Conservation (phyloP, 37 sponge, comb jelly and placozoan genomes). For the Corticium candelabrum region DNA sequence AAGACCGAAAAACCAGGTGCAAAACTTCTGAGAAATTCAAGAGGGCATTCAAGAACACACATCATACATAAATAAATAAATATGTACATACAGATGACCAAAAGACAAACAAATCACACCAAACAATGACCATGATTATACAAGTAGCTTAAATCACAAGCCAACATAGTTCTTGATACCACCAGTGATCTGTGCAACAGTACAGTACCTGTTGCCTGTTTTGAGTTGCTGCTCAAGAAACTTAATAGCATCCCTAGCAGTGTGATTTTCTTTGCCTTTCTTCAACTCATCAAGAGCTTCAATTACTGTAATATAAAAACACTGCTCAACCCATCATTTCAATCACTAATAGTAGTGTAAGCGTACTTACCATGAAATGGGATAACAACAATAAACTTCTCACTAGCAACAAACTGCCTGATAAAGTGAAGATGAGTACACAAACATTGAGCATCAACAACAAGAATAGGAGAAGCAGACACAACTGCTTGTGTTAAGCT, state of each 20-base stretch:
- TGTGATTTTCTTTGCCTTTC: constrained; percentile 59
- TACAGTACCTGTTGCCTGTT: constrained; percentile 38
- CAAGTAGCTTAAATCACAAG: too few relatives aligned
- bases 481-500: not conserved
- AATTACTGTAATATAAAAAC: constrained; percentile 34
- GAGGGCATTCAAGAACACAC: too few relatives aligned
- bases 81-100: too few relatives aligned
- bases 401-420: constrained; percentile 30
- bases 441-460: constrained; percentile 70
- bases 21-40: too few relatives aligned
- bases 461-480: constrained; percentile 43
- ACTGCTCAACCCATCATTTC: not conserved
- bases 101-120: too few relatives aligned
- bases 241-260: constrained; percentile 84
- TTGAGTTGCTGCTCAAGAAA: constrained; percentile 68
- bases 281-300: constrained; percentile 69
- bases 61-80: too few relatives aligned
- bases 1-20: too few relatives aligned
- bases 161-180: too few relatives aligned
- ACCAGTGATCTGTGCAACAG: too few relatives aligned
- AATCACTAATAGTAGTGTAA: too few relatives aligned
- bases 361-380: constrained; percentile 17
- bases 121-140: too few relatives aligned
- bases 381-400: constrained; percentile 66
- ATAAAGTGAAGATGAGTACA: constrained; percentile 64